Evolutionary conservation across 2,113 vertebrate genomes (phyloP), one percentile per base, ranked within the genome.

Genomic region (Arvicanthis niloticus): DNA sequence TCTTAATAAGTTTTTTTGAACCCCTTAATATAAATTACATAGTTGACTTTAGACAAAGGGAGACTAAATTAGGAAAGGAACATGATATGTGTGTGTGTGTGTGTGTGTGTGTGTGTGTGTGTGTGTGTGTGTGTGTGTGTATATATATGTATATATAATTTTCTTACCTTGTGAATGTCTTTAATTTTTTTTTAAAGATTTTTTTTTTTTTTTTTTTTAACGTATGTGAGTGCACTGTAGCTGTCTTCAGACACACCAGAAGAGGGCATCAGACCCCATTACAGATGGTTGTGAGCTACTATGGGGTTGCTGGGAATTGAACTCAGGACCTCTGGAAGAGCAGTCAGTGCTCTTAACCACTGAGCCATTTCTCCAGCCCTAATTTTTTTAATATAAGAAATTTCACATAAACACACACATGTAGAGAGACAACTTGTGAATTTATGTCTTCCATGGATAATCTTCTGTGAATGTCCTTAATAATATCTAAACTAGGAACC

Each of bases 311-410:
- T 51, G 48, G 48, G 48, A 51, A 51, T 51, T 51, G 48, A 51
- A 51, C 48, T 51, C 48, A 51, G 48, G 48, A 51, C 48, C 48
- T 51, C 48, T 51, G 48, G 48, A 51, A 51, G 48, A 51, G 48
- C 48, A 51, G 48, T 51, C 48, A 51, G 48, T 51, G 48, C 48
- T 51, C 48, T 51, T 51, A 51, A 51, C 48, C 48, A 51, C 48
- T 51, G 8, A 51, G 7, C 48, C 48, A 51, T 51, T 9, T 51
- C 48, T 51, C 48, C 48, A 51, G 48, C 48, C 48, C 48, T 72
- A 60, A 87, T 51, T 82, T 42, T 88, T 93, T 60, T 95, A 92
- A 77, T 40, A 62, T n/a, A 95, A 96, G 77, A 87, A 88, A 48
- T 93, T 86, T 17, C 5, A n/a, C 29, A 56, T 29, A 45, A 16